Conservation (phyloP, 2,797 vertebrate species). For the Florisuga fusca region DNA sequence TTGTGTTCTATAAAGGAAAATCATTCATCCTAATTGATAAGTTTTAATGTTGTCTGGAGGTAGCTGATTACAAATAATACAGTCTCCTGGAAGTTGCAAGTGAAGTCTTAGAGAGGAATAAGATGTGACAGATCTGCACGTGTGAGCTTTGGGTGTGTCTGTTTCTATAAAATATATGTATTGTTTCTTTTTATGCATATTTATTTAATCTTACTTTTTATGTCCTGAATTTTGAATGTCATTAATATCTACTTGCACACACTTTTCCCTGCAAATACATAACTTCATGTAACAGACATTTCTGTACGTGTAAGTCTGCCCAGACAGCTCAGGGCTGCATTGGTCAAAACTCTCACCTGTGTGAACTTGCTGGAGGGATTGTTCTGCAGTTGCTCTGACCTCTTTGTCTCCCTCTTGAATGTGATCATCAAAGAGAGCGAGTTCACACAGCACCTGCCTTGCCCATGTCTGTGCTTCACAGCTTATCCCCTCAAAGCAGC, state of each 20-base stretch:
- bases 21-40: neutral
- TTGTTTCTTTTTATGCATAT: neutral
- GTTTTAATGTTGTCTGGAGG: neutral
- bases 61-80: neutral
- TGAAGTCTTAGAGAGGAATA: neutral
- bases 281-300: neutral
- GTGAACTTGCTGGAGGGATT: neutral
- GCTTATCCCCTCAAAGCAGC: neutral
- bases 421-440: neutral
- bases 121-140: neutral
- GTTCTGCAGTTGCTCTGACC: neutral
- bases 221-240: neutral
- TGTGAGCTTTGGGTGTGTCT: neutral
- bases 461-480: neutral
- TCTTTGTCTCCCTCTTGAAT: neutral
- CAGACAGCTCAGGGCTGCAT: neutral
- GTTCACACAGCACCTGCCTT: neutral
- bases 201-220: neutral
- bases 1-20: neutral
- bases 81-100: neutral
- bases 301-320: neutral
- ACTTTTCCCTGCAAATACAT: neutral
- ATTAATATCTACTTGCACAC: fast-evolving
- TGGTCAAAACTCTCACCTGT: neutral
- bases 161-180: fast-evolving